Base-by-base conservation (phyloP, 2,113 vertebrate species). In the Myocastor coypus region DNA sequence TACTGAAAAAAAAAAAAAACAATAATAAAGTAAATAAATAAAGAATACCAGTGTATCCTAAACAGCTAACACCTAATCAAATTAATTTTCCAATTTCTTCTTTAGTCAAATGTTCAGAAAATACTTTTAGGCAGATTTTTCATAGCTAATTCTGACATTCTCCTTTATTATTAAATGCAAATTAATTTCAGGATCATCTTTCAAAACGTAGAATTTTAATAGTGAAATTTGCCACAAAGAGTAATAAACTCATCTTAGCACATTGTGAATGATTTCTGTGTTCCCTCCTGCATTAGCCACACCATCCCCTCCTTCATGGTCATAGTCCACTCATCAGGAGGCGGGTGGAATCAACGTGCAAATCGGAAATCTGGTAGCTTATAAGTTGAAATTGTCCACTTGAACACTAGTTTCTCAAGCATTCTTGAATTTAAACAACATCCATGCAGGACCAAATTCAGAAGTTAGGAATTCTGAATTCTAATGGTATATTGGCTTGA, bases 181-280 rank as follows among this genome's bases (percentile, higher is more conserved):
- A 96, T 64, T 52, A 81, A 78, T 86, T 95, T 87, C 32, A 87
- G 7, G 92, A 52, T 91, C 77, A 71, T 81, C 46, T 87, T 95
- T 90, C 50, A 52, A 94, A 94, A 87, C 46, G 86, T 30, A 50
- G 9, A 37, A 37, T 69, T 92, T 88, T 69, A 30, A 83, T 94
- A 69, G 34, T 68, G 69, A 78, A 80, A 83, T 95, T 69, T 87
- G 68, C 26, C 75, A 28, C 37, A 88, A 77, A 30, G 32, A 80
- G 42, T 77, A 91, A 88, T 90, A 64, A 85, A 77, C 63, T 86
- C 32, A 91, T 83, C 40, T 69, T 75, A 24, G 87, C 86, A 50
- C n/a, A 91, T 92, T 73, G 40, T 42, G 83, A 64, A 28, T 69
- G 78, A 24, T 55, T 92, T 94, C 78, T 82, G 6, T 64, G 20